Base-by-base conservation (phyloP, 2,888 invertebrate genomes). In the Agonopterix heracliana region DNA sequence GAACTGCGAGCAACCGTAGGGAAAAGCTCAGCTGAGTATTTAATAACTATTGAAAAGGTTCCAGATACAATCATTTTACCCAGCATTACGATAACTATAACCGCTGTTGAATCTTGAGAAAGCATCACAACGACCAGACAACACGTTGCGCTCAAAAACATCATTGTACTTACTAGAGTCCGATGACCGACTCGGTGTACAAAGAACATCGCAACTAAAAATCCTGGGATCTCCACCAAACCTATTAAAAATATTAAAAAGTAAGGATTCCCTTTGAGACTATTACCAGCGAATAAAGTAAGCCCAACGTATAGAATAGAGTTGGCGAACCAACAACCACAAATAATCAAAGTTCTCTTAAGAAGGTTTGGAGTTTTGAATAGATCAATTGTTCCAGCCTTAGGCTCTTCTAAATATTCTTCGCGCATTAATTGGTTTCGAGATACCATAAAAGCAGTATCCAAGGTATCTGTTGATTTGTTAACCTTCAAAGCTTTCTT, bases 271-370 rank as follows among this genome's bases (percentile, higher is more conserved):
- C 94, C 96, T 46, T 91, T 90, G 4, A 96, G 80, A 64, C 92
- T 94, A 26, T 3, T 26, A 7, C 95, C 95, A 2, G 94, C 92
- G 63, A 94, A 95, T 17, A 96, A 81, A 0, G 96, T 94, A 1
- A 96, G 81, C 0, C 96, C 96, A 61, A 96, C 96, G 76, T 96
- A 96, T 0, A 93, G 95, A 14, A 96, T 90, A 0, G 95, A 94
- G 73, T 95, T 96, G n/a, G 95, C 94, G 66, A 96, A 95, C 96
- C 96, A 96, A 61, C 93, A 94, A 12, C 94, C 90, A 61, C 95
- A 95, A 36, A 96, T 91, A 56, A 95, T 96, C 9, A 96, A 76
- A 0, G 95, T 93, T 74, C 94, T 95, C 64, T 89, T 92, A 14
- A 95, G 85, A 65, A 96, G 81, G 70, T 93, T 94, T 1, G 95